Evolutionary conservation across 2,797 vertebrate genomes (phyloP).

Genomic region (Adelosebastes latens): DNA sequence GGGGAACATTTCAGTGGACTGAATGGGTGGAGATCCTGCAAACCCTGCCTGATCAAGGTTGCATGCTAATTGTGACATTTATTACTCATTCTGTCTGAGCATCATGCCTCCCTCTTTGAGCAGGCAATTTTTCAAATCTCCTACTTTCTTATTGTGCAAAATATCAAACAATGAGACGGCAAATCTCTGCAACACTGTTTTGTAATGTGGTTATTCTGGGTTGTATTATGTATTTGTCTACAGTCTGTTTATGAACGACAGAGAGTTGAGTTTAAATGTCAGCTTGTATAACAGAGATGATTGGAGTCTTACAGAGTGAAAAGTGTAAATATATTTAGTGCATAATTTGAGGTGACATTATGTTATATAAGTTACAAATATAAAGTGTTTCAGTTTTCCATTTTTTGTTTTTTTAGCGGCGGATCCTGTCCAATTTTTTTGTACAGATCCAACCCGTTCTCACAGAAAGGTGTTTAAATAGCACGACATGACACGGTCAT

Average conservation of each 20-base stretch:
- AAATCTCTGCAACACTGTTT: neutral
- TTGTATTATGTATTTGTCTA: neutral
- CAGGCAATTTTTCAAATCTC: neutral
- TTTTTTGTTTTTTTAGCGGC: neutral
- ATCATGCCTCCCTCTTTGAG: neutral
- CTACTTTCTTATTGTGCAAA: neutral
- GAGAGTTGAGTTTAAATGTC: neutral
- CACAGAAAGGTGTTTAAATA: too few relatives aligned
- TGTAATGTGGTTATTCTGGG: neutral
- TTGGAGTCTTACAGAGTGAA: neutral
- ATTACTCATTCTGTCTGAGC: conserved; percentile 19
- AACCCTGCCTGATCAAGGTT: conserved; percentile 13
- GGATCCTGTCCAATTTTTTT: rapidly evolving
- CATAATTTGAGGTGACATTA: neutral
- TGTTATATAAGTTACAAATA: neutral
- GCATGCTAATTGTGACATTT: conserved; percentile 67
- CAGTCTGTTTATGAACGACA: neutral
- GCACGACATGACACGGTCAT: rapidly evolving
- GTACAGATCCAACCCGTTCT: too few relatives aligned
- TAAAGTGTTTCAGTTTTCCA: neutral
- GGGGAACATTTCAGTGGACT: conserved; percentile 23
- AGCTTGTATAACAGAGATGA: neutral
- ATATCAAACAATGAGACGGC: neutral
- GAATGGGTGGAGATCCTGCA: conserved; percentile 1
- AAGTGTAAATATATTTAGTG: neutral